Conservation (phyloP, 2,888 invertebrate genomes). For the Stratiomys singularior region DNA sequence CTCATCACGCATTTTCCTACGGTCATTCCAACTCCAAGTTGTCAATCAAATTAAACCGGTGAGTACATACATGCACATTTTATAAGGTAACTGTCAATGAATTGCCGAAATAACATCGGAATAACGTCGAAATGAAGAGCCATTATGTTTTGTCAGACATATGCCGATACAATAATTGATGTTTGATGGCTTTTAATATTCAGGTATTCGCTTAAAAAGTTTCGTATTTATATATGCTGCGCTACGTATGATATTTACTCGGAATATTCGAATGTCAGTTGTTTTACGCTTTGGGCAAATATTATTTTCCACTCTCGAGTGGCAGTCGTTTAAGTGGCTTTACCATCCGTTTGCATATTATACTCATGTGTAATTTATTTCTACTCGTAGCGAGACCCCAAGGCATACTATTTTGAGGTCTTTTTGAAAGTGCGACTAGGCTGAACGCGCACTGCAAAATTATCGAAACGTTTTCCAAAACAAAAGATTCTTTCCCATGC, state of each 20-base stretch:
- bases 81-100: slow-evolving; percentile 39
- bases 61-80: slow-evolving; percentile 35
- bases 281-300: slow-evolving; percentile 38
- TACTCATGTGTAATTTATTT: slow-evolving; percentile 5
- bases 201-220: slow-evolving; percentile 25
- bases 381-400: not conserved
- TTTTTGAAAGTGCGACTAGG: not conserved
- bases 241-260: slow-evolving; percentile 2
- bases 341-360: slow-evolving; percentile 32
- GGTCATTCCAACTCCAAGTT: slow-evolving; percentile 30
- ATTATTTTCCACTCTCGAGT: slow-evolving; percentile 33
- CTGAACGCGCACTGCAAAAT: not conserved
- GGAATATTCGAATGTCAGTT: slow-evolving; percentile 28
- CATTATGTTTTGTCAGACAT: slow-evolving; percentile 44
- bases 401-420: not conserved
- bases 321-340: slow-evolving; percentile 30
- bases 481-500: not conserved
- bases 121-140: slow-evolving; percentile 34
- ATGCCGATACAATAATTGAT: slow-evolving; percentile 45
- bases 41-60: slow-evolving; percentile 34
- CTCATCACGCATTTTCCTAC: slow-evolving; percentile 29
- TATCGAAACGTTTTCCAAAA: not conserved
- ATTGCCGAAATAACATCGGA: slow-evolving; percentile 38
- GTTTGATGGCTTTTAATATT: slow-evolving; percentile 45
- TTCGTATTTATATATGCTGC: not conserved